Evolutionary conservation across 1,140 invertebrate genomes (phyloP), one percentile per base, ranked within the genome.

Genomic region (Mylabris phalerata): DNA sequence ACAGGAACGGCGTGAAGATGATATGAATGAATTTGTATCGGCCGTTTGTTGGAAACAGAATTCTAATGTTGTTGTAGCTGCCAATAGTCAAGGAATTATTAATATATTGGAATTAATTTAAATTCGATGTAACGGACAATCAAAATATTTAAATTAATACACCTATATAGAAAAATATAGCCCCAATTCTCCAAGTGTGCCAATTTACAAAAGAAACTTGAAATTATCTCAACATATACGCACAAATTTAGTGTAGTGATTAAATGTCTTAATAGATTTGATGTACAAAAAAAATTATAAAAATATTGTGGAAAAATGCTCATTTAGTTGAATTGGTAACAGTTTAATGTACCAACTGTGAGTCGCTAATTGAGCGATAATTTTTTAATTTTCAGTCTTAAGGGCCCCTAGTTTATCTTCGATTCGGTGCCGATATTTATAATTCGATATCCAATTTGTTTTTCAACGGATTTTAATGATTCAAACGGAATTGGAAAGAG

Each of bases 11-110:
- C 84, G 80, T 69, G 90, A 87, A 69, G 92, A 92, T 70, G 92
- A 95, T 74, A 81, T 87, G 0, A 91, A 88, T 68, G 93, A 97
- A 76, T 97, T 97, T 79, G 93, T 98, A 40, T 96, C 93, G 26
- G 94, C 94, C 26, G 93, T 98, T 19, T 96, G 93, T 69, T 98
- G 94, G 94, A 82, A 89, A 67, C 83, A 90, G 72, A 82, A 85
- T 65, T 90, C 88, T 4, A 88, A 91, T 79, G 88, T 94, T 55
- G 80, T 97, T 48, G 85, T 97, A n/a, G 92, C 93, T 46, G 94
- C 93, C 27, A 98, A 97, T 76, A 95, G 92, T 73, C 93, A 95
- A 78, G 94, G 95, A 57, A 89, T 90, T 63, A 95, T 94, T 63
- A 93, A 93, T 75, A 85, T 93, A 68, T 75, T 93, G 55, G 88